These are phyloP conservation scores for Diplosoma virens DNA, from an alignment of 23 tunicate genomes.

Conservation along the genomic window DNA sequence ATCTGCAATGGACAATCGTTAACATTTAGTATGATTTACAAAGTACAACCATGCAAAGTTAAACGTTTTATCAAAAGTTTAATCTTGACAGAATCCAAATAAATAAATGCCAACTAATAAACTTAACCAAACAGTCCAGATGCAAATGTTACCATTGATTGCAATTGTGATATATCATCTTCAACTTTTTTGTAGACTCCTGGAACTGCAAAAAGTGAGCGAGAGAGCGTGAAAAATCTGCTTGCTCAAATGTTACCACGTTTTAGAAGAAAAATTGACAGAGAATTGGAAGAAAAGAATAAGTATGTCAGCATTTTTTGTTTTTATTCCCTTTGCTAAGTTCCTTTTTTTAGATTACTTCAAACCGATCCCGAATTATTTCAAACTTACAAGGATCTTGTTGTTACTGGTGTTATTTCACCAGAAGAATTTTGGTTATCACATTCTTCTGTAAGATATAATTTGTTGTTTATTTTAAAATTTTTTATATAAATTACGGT, in stretches of 20 bases:
- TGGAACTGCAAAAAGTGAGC: constrained; percentile 51
- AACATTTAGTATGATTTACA: no score
- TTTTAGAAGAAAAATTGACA: constrained; percentile 80
- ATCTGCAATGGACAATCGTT: no score
- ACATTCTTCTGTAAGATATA: constrained; percentile 58
- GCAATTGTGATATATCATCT: no score
- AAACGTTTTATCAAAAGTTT: no score
- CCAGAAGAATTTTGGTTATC: constrained; percentile 95
- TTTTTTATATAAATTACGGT: no score
- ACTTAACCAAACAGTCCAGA: no score
- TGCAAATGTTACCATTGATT: no score
- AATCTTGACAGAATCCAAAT: no score
- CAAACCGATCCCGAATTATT: constrained; percentile 76
- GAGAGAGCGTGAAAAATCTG: constrained; percentile 65
- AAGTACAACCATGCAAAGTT: no score
- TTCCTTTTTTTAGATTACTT: constrained; percentile 37
- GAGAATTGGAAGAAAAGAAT: constrained; percentile 90
- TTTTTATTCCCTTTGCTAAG: not conserved
- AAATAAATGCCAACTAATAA: no score
- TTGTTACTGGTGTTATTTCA: constrained; percentile 56
- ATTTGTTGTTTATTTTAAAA: no score
- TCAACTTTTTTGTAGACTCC: constrained; percentile 16
- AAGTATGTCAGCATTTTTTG: not conserved
- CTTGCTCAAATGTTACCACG: constrained; percentile 77
- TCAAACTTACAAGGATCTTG: constrained; percentile 87